These are phyloP conservation scores for Choristoneura rosaceana DNA, from an alignment of 2,888 invertebrate species.

Conservation along the genomic window DNA sequence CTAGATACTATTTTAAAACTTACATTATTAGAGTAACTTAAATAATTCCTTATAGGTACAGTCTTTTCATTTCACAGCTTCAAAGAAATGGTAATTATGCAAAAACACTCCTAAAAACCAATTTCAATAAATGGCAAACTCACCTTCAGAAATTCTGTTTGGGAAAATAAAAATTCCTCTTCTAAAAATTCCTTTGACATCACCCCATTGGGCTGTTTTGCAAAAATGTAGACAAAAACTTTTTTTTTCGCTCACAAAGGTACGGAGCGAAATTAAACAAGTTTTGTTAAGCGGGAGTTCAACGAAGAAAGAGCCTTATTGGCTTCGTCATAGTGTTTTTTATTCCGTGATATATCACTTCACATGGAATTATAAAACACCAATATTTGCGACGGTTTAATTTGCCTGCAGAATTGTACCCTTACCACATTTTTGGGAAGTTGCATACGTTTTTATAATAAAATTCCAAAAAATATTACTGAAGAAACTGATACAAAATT, in stretches of 20 bases:
- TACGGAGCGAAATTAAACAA: conserved; percentile 69
- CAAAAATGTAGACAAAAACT: conserved; percentile 56
- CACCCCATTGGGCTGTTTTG: conserved; percentile 53
- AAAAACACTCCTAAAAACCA: conserved; percentile 23
- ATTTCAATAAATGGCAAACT: conserved; percentile 33
- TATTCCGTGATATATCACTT: conserved; percentile 34
- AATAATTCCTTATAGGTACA: too few relatives aligned
- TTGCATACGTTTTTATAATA: too few relatives aligned
- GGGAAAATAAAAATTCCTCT: conserved; percentile 13
- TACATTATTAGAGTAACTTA: too few relatives aligned
- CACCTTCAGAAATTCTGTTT: conserved; percentile 20
- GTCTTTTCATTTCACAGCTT: neutral
- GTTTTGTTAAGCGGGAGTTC: conserved; percentile 48
- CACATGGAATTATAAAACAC: conserved; percentile 25
- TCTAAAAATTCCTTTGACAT: conserved; percentile 52
- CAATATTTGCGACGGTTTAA: conserved; percentile 29
- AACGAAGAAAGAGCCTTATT: conserved; percentile 54
- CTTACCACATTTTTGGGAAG: too few relatives aligned
- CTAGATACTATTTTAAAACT: too few relatives aligned
- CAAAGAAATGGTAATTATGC: conserved; percentile 16
- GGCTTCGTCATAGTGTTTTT: conserved; percentile 47
- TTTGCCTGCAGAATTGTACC: too few relatives aligned
- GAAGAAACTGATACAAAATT: too few relatives aligned
- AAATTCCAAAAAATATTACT: too few relatives aligned
- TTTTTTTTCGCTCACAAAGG: conserved; percentile 66